Evolutionary conservation across 2,888 invertebrate species (phyloP).

Genomic region (Pterostichus madidus): DNA sequence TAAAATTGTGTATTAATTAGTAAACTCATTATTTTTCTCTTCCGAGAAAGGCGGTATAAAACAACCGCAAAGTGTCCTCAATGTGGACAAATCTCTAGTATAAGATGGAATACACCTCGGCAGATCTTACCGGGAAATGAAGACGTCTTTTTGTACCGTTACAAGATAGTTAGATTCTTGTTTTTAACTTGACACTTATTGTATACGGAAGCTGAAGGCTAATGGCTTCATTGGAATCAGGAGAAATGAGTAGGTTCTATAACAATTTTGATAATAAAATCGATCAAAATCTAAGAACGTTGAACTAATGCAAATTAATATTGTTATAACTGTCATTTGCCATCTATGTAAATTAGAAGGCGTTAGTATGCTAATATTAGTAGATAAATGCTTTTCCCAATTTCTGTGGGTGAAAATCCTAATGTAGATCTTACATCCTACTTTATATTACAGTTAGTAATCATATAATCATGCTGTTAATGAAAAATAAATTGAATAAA

Average conservation of each 20-base stretch:
- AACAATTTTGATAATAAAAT: not conserved
- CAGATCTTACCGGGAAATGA: conserved; percentile 9
- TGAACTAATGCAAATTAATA: not conserved
- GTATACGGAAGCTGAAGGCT: conserved; percentile 18
- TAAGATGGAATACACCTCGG: not conserved
- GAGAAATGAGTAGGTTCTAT: conserved; percentile 2
- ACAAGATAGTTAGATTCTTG: conserved; percentile 12
- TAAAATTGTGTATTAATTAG: no score
- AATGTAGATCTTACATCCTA: no score
- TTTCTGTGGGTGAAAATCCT: no score
- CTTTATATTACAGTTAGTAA: no score
- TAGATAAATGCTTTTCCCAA: no score
- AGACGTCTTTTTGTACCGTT: conserved; percentile 12
- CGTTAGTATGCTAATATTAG: no score
- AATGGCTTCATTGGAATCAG: conserved; percentile 21
- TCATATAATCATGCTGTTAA: no score
- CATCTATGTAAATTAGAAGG: no score
- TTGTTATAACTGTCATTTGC: no score
- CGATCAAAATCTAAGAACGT: not conserved
- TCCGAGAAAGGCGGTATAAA: not conserved
- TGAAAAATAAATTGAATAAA: no score
- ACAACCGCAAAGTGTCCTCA: conserved; percentile 9
- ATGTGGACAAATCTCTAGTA: not conserved
- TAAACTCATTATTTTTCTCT: no score
- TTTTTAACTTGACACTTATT: conserved; percentile 17